Base-by-base conservation (phyloP, 2,888 invertebrate genomes). In the Tetragonula carbonaria region DNA sequence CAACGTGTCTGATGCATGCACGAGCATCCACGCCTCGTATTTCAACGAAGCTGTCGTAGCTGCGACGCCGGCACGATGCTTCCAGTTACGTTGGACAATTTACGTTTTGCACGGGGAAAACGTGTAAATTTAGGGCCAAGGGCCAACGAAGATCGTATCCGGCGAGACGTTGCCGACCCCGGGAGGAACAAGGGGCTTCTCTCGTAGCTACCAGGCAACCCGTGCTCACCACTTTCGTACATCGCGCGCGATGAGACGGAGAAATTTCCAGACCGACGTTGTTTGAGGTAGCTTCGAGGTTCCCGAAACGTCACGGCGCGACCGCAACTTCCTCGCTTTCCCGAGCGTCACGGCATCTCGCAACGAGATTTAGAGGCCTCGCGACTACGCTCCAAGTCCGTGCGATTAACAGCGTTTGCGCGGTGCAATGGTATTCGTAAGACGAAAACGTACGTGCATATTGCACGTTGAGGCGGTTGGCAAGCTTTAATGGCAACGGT, bases 1-100 rank as follows among this genome's bases (percentile, higher is more conserved):
- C 84, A 79, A 68, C 80, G 86, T 78, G 82, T 73, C 82, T 82
- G 87, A 85, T 87, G 85, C 86, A 86, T 86, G 87, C 80, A 80
- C 80, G 84, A 81, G 83, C 80, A 85, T 82, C 80, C 79, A 72
- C 66, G 73, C 63, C 77, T 81, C 86, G 90, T 90, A 88, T 90
- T 90, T 90, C 80, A 86, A 59, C 75, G 70, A 67, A 81, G 82
- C 66, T 55, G 82, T 74, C 78, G 85, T 57, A 53, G 67, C 33
- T 62, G 67, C 50, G 65, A 55, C 59, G 45, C 51, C 38, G 68
- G 66, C 68, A 50, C 62, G 71, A 59, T 70, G 71, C 79, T 28
- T 51, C 59, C 66, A 70, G 86, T 78, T 72, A 78, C 82, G 59
- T 45, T 66, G 68, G 80, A 66, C 81, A 84, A 89, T 89, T 89